Evolutionary conservation across 2,888 invertebrate species (phyloP), one percentile per base, ranked within the genome.

Genomic region (Metopia argyrocephala): DNA sequence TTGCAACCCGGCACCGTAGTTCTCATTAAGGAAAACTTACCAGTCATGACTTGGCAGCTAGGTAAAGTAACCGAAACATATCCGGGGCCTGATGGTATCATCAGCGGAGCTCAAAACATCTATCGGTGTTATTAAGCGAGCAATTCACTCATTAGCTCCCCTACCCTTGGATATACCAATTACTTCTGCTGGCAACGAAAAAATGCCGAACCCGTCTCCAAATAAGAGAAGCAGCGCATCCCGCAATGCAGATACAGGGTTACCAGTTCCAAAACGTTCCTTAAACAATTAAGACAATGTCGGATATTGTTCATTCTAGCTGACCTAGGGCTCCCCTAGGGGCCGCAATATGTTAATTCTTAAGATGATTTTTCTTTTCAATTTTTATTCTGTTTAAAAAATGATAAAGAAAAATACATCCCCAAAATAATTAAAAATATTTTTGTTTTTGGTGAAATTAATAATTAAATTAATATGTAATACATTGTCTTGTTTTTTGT

Each of bases 401-500:
- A n/a, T n/a, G n/a, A n/a, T n/a, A n/a, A n/a, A n/a, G n/a, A n/a
- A n/a, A n/a, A n/a, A n/a, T n/a, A n/a, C n/a, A n/a, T n/a, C n/a
- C n/a, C n/a, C n/a, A n/a, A n/a, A n/a, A n/a, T n/a, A n/a, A n/a
- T n/a, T n/a, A n/a, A n/a, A n/a, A n/a, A n/a, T n/a, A n/a, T n/a
- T n/a, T n/a, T n/a, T n/a, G n/a, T n/a, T n/a, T n/a, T n/a, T n/a
- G n/a, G n/a, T n/a, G n/a, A n/a, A n/a, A n/a, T n/a, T n/a, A n/a
- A n/a, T n/a, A n/a, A 61, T 31, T 20, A 15, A 85, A 25, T 89
- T 84, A 15, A n/a, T n/a, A n/a, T n/a, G n/a, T n/a, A n/a, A n/a
- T n/a, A n/a, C n/a, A n/a, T n/a, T n/a, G n/a, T n/a, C 50, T 21
- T 7, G 85, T 87, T 83, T 85, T 87, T 56, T 75, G n/a, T n/a